Conservation (phyloP, 1,140 invertebrate species). For the Halyomorpha halys region DNA sequence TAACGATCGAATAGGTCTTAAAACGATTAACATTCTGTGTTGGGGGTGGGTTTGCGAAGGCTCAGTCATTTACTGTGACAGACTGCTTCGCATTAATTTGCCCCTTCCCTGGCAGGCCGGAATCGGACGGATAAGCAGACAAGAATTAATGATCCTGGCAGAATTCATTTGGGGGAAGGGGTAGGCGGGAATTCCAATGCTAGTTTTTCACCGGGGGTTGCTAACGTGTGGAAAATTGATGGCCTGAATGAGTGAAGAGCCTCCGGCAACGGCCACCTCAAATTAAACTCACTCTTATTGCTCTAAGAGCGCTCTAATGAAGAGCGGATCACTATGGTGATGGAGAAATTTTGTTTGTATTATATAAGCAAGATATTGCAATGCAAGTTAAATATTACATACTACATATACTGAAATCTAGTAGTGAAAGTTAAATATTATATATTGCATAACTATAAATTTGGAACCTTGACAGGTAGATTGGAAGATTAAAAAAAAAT, state of each 20-base stretch:
- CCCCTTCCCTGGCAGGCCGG: background rate
- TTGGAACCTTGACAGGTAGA: too few relatives aligned
- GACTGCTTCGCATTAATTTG: constrained; percentile 16
- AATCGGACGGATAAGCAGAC: constrained; percentile 17
- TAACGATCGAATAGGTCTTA: too few relatives aligned
- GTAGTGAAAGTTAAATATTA: too few relatives aligned
- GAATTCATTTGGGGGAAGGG: background rate
- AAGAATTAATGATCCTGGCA: constrained; percentile 15
- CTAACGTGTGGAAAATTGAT: constrained; percentile 17
- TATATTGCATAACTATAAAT: too few relatives aligned
- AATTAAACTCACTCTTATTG: constrained; percentile 17
- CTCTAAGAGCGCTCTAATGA: background rate
- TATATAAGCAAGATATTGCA: too few relatives aligned
- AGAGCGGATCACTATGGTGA: background rate
- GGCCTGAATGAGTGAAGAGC: constrained; percentile 7
- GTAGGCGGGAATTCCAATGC: constrained; percentile 14
- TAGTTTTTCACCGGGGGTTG: constrained; percentile 13
- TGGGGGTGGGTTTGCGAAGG: constrained; percentile 9
- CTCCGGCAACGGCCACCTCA: constrained; percentile 3
- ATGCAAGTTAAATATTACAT: too few relatives aligned
- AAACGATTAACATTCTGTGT: background rate
- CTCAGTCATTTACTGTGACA: constrained; percentile 9
- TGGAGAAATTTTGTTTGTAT: too few relatives aligned
- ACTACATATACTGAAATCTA: too few relatives aligned
- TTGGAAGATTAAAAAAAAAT: too few relatives aligned